phyloP scores from a whole-genome alignment of 2,888 invertebrate genomes.

The Himalopsyche japonica region DNA sequence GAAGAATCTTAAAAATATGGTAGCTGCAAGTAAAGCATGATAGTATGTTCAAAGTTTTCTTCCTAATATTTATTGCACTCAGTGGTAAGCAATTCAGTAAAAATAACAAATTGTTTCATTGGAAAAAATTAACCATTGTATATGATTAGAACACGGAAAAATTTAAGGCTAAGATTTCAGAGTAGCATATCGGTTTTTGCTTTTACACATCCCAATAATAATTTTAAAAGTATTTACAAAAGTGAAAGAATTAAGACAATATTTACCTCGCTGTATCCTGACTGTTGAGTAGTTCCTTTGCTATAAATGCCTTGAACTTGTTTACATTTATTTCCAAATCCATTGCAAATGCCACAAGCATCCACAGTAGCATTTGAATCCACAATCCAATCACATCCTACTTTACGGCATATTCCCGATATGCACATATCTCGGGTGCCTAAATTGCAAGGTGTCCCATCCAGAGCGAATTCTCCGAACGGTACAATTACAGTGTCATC shows the following conservation, averaged over 20 bases:
- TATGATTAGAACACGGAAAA: no score
- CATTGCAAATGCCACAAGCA: slow-evolving; percentile 84
- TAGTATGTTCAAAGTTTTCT: no score
- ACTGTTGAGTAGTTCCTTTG: slow-evolving; percentile 61
- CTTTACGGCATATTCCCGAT: slow-evolving; percentile 68
- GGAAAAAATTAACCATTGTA: no score
- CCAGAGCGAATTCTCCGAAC: slow-evolving; percentile 73
- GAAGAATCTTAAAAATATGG: no score
- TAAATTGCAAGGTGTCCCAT: slow-evolving; percentile 83
- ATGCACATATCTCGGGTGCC: slow-evolving; percentile 87
- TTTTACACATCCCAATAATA: no score
- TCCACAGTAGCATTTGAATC: slow-evolving; percentile 81
- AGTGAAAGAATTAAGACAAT: background rate
- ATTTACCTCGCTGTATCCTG: slow-evolving; percentile 61
- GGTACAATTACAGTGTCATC: slow-evolving; percentile 75
- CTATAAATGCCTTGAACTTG: slow-evolving; percentile 75
- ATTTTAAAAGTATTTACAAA: no score
- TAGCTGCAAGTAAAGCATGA: no score
- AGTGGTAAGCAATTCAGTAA: no score
- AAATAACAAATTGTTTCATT: no score
- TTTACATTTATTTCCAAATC: slow-evolving; percentile 79
- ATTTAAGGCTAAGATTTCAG: no score
- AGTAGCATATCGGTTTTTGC: no score
- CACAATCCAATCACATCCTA: slow-evolving; percentile 90
- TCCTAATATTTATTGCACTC: no score